Evolutionary conservation across 1,140 invertebrate genomes (phyloP), one percentile per base, ranked within the genome.

Genomic region (Diorhabda sublineata): DNA sequence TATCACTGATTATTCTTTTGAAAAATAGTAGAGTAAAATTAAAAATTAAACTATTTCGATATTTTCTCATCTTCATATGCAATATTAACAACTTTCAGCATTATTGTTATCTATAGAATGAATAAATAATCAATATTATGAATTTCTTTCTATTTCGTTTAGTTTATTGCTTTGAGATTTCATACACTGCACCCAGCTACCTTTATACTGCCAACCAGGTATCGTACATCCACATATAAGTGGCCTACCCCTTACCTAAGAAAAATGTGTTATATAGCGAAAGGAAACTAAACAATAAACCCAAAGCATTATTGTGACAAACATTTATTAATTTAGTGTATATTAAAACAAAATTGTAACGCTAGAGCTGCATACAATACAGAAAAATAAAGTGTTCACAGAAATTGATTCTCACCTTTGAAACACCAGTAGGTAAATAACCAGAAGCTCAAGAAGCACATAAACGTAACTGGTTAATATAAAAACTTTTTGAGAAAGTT

Each of bases 231-330:
- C 11, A 45, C 63, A 52, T 56, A 64, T 11, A 41, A 42, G 61
- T 44, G 44, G 44, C 44, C 44, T 42, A 42, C 63, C 47, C 63
- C 44, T 45, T 64, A 64, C 41, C 74, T 71, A 74, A 69, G 74
- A 75, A 69, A 69, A 71, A 67, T 72, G 71, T 69, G 64, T 68
- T 71, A 66, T 67, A 67, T 68, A 75, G 71, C 72, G 67, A 77
- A 69, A 76, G 74, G 73, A 77, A 73, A 74, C 76, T 78, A 80
- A 52, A 81, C 78, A 81, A 79, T 75, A 81, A 80, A 79, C 79
- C 79, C 79, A 81, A 80, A 81, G 79, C 79, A 81, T 81, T 81
- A 81, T 78, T 79, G 78, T 80, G 78, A 81, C 79, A 79, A 80
- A 81, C 79, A 81, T 81, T 81, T 81, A 81, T 81, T 81, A 80